A percentile compares a stretch with the other conserved stretches of the same genome.
Conservation (phyloP, 2,113 vertebrate species). For the human (Homo sapiens) region GRCh38 chr6:113031001-113031500, state of each 20-base stretch:
- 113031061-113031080: background rate
- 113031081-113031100: background rate
- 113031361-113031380: background rate
- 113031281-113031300: background rate
- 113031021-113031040: background rate
- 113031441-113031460: background rate
- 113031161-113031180: background rate
- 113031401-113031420: background rate
- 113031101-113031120: background rate
- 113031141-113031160: background rate
- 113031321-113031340: background rate
- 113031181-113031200: background rate
- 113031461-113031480: background rate
- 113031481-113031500: background rate
- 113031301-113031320: background rate
- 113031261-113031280: background rate
- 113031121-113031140: background rate
- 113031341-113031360: background rate
- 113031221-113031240: background rate
- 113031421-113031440: background rate
- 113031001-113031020: background rate
- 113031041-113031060: background rate
- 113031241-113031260: background rate
- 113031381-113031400: background rate
- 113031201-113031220: background rate